Percentiles rank a stretch among this genome's conserved stretches.
Evolutionary conservation across 2,888 invertebrate species (phyloP).

Genomic region (Colostygia pectinataria): DNA sequence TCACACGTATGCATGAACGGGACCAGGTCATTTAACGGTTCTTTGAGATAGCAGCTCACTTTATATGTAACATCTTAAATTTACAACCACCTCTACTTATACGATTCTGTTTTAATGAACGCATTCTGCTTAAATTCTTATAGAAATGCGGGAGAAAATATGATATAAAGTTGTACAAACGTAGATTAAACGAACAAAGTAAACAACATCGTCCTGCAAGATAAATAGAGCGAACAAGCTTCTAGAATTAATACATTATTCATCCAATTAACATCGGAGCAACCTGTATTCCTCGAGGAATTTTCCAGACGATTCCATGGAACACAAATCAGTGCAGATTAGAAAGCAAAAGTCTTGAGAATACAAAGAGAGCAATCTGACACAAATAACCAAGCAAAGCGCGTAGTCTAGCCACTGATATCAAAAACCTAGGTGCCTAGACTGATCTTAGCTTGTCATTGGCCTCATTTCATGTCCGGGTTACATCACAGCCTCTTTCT

Average conservation of each 20-base stretch:
- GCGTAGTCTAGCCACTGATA: constrained; percentile 3
- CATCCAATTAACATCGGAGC: constrained; percentile 22
- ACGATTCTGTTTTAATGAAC: no score
- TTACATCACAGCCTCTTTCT: constrained; percentile 46
- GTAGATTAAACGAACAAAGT: background rate
- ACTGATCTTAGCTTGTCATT: constrained; percentile 48
- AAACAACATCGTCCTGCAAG: constrained; percentile 31
- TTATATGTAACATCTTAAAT: no score
- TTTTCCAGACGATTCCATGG: constrained; percentile 8
- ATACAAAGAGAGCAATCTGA: constrained; percentile 1
- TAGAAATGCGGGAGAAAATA: background rate
- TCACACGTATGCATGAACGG: constrained; percentile 30
- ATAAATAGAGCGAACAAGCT: constrained; percentile 46
- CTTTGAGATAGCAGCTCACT: constrained; percentile 31
- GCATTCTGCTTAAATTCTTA: no score
- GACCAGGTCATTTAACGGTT: constrained; percentile 58
- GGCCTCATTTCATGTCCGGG: constrained; percentile 54
- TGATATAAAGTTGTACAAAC: background rate
- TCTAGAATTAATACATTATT: constrained; percentile 33
- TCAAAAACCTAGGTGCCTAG: constrained; percentile 18
- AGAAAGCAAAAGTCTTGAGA: constrained; percentile 4
- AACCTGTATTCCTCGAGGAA: constrained; percentile 5
- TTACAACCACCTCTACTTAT: no score
- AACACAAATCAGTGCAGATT: constrained; percentile 2
- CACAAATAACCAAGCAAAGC: constrained; percentile 3